A percentile compares a stretch with the other conserved stretches of the same genome.
These are phyloP conservation scores for Oscheius onirici DNA, from an alignment of 2,888 invertebrate species.

Conservation along the genomic window DNA sequence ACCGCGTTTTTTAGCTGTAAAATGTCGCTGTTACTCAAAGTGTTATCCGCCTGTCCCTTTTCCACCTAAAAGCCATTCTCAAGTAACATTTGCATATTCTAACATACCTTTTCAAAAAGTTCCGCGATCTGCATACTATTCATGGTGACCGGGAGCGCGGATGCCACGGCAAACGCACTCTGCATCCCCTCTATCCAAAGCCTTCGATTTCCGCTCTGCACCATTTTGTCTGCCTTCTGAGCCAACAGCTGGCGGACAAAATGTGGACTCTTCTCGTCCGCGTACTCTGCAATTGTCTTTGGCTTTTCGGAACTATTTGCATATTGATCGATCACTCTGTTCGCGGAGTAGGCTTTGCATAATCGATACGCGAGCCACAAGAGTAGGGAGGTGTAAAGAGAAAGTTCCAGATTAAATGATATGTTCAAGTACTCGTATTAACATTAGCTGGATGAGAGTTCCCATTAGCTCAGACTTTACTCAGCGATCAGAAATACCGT, in stretches of 20 bases:
- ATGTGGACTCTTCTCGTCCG: too few relatives aligned
- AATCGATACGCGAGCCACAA: too few relatives aligned
- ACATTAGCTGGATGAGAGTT: too few relatives aligned
- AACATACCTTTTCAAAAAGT: conserved; percentile 49
- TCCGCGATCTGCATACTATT: conserved; percentile 50
- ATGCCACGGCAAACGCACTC: conserved; percentile 54
- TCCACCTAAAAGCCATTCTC: conserved; percentile 43
- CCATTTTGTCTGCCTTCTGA: conserved; percentile 12
- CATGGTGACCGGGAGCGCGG: conserved; percentile 52
- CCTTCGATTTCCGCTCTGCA: conserved; percentile 30
- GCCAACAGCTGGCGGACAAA: too few relatives aligned
- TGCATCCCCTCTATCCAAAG: conserved; percentile 50
- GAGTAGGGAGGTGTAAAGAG: too few relatives aligned
- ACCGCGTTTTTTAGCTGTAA: conserved; percentile 44
- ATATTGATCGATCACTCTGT: background rate
- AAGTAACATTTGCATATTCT: background rate
- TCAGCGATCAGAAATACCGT: too few relatives aligned
- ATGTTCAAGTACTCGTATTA: too few relatives aligned
- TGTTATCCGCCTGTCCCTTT: conserved; percentile 35
- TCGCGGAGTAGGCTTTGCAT: too few relatives aligned
- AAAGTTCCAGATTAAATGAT: too few relatives aligned
- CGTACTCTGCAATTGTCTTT: too few relatives aligned
- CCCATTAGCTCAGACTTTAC: too few relatives aligned
- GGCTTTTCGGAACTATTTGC: background rate
- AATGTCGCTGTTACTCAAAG: conserved; percentile 39